Conservation (phyloP, 2,113 vertebrate species). For the Nycticorax nycticorax region DNA sequence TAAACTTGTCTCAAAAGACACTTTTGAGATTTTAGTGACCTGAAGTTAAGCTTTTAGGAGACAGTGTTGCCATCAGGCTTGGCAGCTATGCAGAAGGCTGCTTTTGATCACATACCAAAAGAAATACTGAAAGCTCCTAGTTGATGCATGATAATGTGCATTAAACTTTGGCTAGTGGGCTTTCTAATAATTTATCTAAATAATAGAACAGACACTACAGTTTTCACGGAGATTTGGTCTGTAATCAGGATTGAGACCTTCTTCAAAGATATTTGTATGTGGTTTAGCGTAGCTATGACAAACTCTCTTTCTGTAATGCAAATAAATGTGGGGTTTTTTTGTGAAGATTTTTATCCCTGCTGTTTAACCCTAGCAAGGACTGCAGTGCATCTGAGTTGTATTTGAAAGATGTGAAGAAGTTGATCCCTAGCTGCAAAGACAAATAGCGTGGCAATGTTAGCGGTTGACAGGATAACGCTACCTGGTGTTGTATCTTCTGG, state of each 20-base stretch:
- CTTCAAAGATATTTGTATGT: not conserved
- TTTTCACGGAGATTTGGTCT: not conserved
- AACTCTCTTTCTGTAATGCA: not conserved
- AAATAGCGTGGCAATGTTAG: not conserved
- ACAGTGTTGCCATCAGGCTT: not conserved
- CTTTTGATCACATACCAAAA: not conserved
- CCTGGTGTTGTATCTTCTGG: not conserved
- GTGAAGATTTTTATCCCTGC: not conserved
- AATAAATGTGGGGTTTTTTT: not conserved
- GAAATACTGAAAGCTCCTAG: not conserved
- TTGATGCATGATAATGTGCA: not conserved
- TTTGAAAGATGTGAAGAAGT: not conserved
- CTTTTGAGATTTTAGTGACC: not conserved
- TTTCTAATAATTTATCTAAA: not conserved
- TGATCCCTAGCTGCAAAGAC: not conserved
- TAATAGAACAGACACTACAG: not conserved
- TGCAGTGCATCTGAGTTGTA: not conserved
- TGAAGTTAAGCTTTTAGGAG: not conserved
- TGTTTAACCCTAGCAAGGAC: not conserved
- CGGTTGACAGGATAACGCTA: not conserved
- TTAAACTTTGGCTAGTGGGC: not conserved
- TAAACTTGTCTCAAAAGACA: not conserved
- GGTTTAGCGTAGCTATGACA: not conserved
- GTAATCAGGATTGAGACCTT: not conserved
- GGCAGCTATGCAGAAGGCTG: not conserved